Percentiles rank a stretch among this genome's conserved stretches.
Conservation (phyloP, 2,113 vertebrate genomes). For the Cyprinus carpio region DNA sequence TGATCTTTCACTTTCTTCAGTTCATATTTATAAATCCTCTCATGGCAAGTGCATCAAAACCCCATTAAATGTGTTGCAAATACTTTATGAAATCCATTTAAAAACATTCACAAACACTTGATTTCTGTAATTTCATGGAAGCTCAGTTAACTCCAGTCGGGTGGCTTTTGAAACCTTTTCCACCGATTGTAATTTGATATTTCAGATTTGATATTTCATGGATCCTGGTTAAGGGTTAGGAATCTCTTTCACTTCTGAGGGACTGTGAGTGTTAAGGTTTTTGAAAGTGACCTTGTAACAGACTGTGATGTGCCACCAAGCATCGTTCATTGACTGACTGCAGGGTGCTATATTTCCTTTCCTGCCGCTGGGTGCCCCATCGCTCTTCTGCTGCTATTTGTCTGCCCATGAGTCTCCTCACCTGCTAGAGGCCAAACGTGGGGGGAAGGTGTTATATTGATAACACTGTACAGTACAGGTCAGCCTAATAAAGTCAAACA, state of each 20-base stretch:
- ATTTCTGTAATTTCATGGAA: slow-evolving; percentile 34
- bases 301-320: not conserved
- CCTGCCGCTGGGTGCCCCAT: slow-evolving; percentile 11
- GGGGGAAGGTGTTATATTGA: not conserved
- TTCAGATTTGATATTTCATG: not conserved
- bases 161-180: slow-evolving; percentile 15
- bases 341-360: slow-evolving; percentile 4
- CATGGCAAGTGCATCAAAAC: slow-evolving; percentile 27
- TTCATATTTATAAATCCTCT: slow-evolving; percentile 5
- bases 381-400: slow-evolving; percentile 21
- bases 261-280: not conserved
- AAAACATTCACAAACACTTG: slow-evolving; percentile 31
- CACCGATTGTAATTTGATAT: not conserved
- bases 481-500: not conserved
- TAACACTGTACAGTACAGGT: not conserved
- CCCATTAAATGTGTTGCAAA: slow-evolving; percentile 24
- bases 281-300: slow-evolving; percentile 27
- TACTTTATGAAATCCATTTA: slow-evolving; percentile 3
- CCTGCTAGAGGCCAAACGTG: slow-evolving; percentile 4
- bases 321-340: slow-evolving; percentile 6
- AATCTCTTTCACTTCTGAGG: not conserved
- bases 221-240: not conserved
- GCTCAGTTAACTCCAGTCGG: slow-evolving; percentile 16
- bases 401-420: slow-evolving; percentile 2
- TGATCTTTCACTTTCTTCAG: not conserved